Evolutionary conservation across 1,140 invertebrate species (phyloP).

Genomic region (Drosophila pectinifera): DNA sequence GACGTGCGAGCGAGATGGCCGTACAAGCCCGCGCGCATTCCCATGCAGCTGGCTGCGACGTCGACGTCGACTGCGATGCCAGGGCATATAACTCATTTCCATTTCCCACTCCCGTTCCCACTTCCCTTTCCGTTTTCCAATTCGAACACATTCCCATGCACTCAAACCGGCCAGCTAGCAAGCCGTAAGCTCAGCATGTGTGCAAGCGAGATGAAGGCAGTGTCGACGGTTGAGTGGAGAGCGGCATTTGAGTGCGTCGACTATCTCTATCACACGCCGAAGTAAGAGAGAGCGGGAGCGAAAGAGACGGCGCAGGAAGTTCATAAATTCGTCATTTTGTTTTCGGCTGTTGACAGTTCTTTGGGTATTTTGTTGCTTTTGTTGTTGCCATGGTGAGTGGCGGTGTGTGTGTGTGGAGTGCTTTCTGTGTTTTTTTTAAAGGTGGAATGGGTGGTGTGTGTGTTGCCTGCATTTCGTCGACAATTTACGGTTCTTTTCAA

Average conservation of each 20-base stretch:
- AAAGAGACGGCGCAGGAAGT: constrained; percentile 62
- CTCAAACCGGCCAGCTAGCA: constrained; percentile 31
- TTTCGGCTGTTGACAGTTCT: constrained; percentile 81
- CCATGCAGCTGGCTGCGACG: constrained; percentile 57
- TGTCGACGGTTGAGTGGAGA: constrained; percentile 27
- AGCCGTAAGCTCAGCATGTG: constrained; percentile 4
- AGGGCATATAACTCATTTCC: constrained; percentile 69
- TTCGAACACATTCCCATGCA: constrained; percentile 71
- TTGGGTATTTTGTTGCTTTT: constrained; percentile 53
- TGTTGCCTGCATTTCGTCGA: constrained; percentile 52
- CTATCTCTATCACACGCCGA: constrained; percentile 24
- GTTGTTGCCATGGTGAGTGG: constrained; percentile 53
- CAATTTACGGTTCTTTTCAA: constrained; percentile 51
- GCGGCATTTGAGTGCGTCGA: constrained; percentile 1
- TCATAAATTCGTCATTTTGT: constrained; percentile 85
- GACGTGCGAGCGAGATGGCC: constrained; percentile 57
- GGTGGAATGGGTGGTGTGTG: constrained; percentile 51
- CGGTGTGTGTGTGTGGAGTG: constrained; percentile 1
- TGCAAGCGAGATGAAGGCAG: constrained; percentile 47
- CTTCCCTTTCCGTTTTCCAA: constrained; percentile 64
- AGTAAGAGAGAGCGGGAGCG: constrained; percentile 6
- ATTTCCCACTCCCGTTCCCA: constrained; percentile 44
- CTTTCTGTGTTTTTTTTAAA: constrained; percentile 3
- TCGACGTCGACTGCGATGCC: constrained; percentile 23
- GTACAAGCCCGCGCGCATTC: constrained; percentile 46